Percentiles rank a stretch among this genome's conserved stretches.
These are phyloP conservation scores for Nipponacmea schrenckii DNA, from an alignment of 2,888 invertebrate species.

Conservation along the genomic window DNA sequence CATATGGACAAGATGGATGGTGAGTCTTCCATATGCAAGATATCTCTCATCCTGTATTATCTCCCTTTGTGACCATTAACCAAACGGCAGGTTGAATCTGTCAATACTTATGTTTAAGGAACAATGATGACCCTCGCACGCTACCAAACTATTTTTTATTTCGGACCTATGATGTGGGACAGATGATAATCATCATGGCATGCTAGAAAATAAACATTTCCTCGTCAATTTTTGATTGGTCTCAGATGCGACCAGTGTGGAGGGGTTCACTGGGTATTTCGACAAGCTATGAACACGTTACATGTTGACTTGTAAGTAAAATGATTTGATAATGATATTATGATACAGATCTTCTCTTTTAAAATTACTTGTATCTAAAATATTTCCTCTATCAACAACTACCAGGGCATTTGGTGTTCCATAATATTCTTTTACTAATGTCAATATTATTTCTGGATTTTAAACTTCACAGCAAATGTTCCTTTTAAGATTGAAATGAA, in stretches of 20 bases:
- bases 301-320: too few species aligned
- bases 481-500: too few species aligned
- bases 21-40: too few species aligned
- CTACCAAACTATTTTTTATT: background rate
- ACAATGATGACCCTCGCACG: conserved; percentile 4
- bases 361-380: too few species aligned
- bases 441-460: too few species aligned
- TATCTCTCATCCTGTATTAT: background rate
- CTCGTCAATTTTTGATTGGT: background rate
- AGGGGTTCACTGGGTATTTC: background rate
- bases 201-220: conserved; percentile 8
- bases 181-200: background rate
- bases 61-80: background rate
- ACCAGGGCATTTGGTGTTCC: too few species aligned
- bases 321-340: too few species aligned
- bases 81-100: background rate
- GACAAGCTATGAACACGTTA: too few species aligned
- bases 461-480: too few species aligned
- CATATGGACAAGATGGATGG: background rate
- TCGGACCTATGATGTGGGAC: background rate
- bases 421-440: too few species aligned
- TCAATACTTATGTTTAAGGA: background rate
- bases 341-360: too few species aligned
- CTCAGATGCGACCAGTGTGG: background rate
- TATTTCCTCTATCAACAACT: too few species aligned